Conservation (phyloP, 92 coral and sea anemone genomes). For the Chrysogorgia sp. region DNA sequence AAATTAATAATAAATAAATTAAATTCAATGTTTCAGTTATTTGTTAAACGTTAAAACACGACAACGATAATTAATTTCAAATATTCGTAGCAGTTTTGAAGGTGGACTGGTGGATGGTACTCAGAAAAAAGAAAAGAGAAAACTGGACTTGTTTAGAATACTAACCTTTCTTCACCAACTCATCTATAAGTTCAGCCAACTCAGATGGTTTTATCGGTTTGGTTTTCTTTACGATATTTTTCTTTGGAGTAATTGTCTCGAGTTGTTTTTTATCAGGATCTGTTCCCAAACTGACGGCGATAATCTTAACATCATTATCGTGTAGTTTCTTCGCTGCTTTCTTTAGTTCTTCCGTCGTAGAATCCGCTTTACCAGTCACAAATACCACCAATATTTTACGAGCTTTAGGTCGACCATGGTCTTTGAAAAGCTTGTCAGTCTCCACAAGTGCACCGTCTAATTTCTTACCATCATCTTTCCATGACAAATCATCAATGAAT, state of each 20-base stretch:
- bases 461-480: conserved; percentile 66
- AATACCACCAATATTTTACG: conserved; percentile 76
- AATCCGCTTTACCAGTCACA: conserved; percentile 76
- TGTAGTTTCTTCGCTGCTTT: conserved; percentile 61
- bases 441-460: conserved; percentile 67
- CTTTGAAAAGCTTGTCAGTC: conserved; percentile 68
- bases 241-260: conserved; percentile 52
- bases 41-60: too few relatives aligned
- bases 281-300: conserved; percentile 81
- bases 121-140: too few relatives aligned
- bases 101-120: too few relatives aligned
- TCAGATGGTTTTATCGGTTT: conserved; percentile 61
- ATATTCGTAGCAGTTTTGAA: too few relatives aligned
- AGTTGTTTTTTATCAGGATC: conserved; percentile 54
- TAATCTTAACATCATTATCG: conserved; percentile 54
- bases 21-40: too few relatives aligned
- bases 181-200: conserved; percentile 63
- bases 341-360: conserved; percentile 61
- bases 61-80: too few relatives aligned
- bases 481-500: conserved; percentile 51
- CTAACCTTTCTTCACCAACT: conserved; percentile 73
- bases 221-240: conserved; percentile 65
- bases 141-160: background rate
- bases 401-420: conserved; percentile 75
- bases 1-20: background rate